These are phyloP conservation scores for Empidonax alnorum DNA, from an alignment of 2,113 vertebrate genomes.

Conservation along the genomic window DNA sequence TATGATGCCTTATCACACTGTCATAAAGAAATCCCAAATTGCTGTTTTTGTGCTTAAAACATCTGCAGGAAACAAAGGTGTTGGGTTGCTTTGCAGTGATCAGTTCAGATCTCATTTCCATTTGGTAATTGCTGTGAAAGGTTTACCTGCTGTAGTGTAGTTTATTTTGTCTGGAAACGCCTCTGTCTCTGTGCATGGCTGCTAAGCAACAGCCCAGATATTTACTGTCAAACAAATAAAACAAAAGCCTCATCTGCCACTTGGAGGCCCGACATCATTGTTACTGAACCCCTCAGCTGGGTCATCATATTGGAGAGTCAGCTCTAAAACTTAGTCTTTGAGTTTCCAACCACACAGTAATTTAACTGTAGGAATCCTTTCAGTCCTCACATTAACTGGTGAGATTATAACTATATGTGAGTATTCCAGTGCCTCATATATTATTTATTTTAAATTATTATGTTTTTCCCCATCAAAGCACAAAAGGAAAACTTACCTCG, in stretches of 20 bases:
- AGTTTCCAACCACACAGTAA: neutral
- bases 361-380: neutral
- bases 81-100: neutral
- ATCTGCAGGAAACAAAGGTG: constrained; percentile 24
- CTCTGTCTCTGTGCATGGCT: constrained; percentile 48
- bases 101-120: constrained; percentile 36
- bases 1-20: neutral
- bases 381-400: neutral
- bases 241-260: constrained; percentile 50
- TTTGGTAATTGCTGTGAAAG: constrained; percentile 46
- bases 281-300: neutral
- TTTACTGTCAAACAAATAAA: constrained; percentile 65
- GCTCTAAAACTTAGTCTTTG: neutral
- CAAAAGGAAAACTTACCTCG: neutral
- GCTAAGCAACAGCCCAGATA: constrained; percentile 67
- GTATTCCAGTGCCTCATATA: neutral
- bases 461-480: neutral
- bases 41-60: neutral
- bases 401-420: neutral
- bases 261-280: neutral
- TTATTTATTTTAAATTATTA: constrained; percentile 16
- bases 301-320: neutral
- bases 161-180: constrained; percentile 47
- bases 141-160: constrained; percentile 47
- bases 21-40: neutral